phyloP scores from a whole-genome alignment of 2,113 vertebrate genomes.

The Chiloscyllium plagiosum region DNA sequence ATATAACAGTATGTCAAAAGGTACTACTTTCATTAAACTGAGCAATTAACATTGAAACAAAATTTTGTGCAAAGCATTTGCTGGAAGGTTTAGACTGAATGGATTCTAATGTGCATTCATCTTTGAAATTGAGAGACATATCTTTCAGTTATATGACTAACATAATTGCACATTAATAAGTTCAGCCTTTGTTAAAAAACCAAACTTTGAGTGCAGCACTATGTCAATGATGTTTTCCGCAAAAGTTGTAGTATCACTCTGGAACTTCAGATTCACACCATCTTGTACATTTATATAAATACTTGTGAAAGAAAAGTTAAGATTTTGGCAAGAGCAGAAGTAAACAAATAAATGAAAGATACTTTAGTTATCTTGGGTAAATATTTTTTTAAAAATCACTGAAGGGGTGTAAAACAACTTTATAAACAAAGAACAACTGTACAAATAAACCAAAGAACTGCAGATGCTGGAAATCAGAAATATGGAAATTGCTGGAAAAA shows the following conservation, averaged over 20 bases:
- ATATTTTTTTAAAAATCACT: background rate
- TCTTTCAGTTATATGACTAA: background rate
- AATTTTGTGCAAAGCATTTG: background rate
- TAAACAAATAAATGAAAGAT: background rate
- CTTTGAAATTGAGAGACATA: background rate
- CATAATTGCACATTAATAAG: background rate
- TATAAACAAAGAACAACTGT: background rate
- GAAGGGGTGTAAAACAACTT: background rate
- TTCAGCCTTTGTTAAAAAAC: background rate
- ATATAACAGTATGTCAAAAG: constrained; percentile 42
- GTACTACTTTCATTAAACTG: constrained; percentile 35
- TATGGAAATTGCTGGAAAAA: too few relatives aligned
- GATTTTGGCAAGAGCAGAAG: background rate
- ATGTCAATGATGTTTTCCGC: background rate
- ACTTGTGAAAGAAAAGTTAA: background rate
- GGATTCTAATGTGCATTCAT: background rate
- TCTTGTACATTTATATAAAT: background rate
- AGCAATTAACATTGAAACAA: background rate
- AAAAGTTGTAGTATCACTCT: background rate
- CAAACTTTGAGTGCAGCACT: background rate
- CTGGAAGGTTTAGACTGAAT: background rate
- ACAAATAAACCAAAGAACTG: too few relatives aligned
- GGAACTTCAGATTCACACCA: background rate
- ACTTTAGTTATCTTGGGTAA: background rate
- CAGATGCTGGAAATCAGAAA: too few relatives aligned